A percentile compares a stretch with the other conserved stretches of the same genome.
These are phyloP conservation scores for Agrotis segetum DNA, from an alignment of 2,888 invertebrate genomes.

Conservation along the genomic window DNA sequence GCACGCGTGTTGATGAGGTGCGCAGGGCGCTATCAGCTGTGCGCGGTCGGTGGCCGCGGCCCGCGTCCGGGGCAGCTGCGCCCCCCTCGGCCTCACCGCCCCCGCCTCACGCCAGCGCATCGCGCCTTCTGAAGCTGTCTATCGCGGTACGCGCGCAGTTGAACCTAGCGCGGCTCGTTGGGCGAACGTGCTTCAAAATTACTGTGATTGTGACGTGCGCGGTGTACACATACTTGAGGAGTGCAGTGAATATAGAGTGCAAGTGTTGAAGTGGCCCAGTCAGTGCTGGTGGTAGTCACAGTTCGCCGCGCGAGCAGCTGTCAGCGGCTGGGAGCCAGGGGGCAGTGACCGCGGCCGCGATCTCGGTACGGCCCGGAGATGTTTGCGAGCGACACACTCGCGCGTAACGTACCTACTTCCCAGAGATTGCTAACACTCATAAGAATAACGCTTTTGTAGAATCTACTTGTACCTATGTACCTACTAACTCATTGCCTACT, in stretches of 20 bases:
- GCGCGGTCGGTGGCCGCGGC: conserved; percentile 31
- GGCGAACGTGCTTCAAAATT: conserved; percentile 30
- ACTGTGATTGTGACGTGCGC: conserved; percentile 17
- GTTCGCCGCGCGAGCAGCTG: conserved; percentile 27
- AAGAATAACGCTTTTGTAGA: conserved; percentile 18
- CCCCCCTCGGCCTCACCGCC: conserved; percentile 8
- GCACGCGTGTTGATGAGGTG: conserved; percentile 5
- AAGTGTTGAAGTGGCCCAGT: conserved; percentile 9
- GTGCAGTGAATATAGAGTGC: conserved; percentile 32
- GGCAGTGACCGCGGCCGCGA: conserved; percentile 81
- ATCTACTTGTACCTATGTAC: conserved; percentile 8
- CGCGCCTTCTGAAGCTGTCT: conserved; percentile 7
- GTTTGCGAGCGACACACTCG: conserved; percentile 61
- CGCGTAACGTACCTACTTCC: conserved; percentile 49
- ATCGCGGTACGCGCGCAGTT: conserved; percentile 35
- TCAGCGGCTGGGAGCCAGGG: conserved; percentile 65
- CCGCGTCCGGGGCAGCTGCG: conserved; percentile 1
- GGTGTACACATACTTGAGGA: conserved; percentile 16
- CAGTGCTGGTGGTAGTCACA: conserved; percentile 14
- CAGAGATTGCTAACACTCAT: conserved; percentile 24
- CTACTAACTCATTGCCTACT: conserved; percentile 2
- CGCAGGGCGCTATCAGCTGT: conserved; percentile 53
- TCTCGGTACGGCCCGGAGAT: conserved; percentile 71
- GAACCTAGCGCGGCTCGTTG: conserved; percentile 34
- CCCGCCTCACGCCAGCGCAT: conserved; percentile 3